phyloP scores from a whole-genome alignment of 2,888 invertebrate genomes.

The Drosophila differens region DNA sequence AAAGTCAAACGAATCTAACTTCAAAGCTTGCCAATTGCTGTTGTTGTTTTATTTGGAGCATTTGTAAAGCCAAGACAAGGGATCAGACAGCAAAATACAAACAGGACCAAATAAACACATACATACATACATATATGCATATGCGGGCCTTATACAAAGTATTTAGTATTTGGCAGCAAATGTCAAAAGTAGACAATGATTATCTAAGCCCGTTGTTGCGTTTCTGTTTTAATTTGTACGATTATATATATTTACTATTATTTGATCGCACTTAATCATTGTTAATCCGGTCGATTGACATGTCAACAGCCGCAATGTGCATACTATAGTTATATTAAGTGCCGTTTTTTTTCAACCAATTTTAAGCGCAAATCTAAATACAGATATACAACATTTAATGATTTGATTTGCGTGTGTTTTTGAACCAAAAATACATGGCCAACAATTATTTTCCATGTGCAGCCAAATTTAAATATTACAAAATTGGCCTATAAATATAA shows the following conservation, averaged over 20 bases:
- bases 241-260: not conserved
- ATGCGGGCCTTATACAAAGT: not conserved
- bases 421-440: not conserved
- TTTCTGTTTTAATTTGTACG: not conserved
- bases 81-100: slow-evolving; percentile 44
- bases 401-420: not conserved
- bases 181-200: slow-evolving; percentile 41
- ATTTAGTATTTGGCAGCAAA: slow-evolving; percentile 31
- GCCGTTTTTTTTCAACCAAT: not conserved
- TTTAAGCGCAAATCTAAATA: not conserved
- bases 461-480: not conserved
- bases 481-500: not conserved
- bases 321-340: not conserved
- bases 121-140: not conserved
- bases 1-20: slow-evolving; percentile 57
- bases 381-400: not conserved
- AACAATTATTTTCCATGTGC: not conserved
- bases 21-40: slow-evolving; percentile 50
- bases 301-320: not conserved
- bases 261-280: not conserved
- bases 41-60: slow-evolving; percentile 42
- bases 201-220: slow-evolving; percentile 1
- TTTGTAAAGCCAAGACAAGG: slow-evolving; percentile 32
- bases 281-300: not conserved
- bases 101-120: not conserved